These are phyloP conservation scores for Catharus minimus DNA, from an alignment of 2,113 vertebrate genomes.

Conservation along the genomic window DNA sequence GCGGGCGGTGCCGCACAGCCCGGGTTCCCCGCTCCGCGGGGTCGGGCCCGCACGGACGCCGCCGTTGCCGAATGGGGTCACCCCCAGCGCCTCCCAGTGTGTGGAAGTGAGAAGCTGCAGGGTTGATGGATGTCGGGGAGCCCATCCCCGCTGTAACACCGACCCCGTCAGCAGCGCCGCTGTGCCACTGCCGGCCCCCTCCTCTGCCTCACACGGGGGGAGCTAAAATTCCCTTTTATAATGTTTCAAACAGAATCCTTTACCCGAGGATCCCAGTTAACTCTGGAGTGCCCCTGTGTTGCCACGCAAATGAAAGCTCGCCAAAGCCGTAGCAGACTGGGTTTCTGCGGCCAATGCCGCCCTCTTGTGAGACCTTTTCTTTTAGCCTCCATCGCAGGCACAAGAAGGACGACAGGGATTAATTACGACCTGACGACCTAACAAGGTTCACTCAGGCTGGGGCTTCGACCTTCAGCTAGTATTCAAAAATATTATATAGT, in stretches of 20 bases:
- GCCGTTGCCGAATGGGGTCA: background rate
- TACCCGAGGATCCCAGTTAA: accelerated
- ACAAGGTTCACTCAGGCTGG: too few species aligned
- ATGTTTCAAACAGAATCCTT: background rate
- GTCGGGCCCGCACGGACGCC: background rate
- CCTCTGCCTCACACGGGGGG: background rate
- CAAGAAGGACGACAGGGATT: background rate
- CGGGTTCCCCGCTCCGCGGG: too few species aligned
- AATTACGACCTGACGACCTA: accelerated
- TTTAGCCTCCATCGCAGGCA: accelerated
- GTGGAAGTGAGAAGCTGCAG: background rate
- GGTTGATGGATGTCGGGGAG: background rate
- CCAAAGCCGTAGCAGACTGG: accelerated
- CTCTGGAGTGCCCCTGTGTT: background rate
- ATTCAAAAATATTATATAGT: background rate
- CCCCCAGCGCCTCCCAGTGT: background rate
- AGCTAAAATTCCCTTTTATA: background rate
- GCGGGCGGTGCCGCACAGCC: too few species aligned
- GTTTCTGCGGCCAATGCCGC: background rate
- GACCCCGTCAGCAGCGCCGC: too few species aligned
- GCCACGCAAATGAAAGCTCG: background rate
- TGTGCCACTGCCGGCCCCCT: background rate
- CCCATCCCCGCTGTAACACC: background rate
- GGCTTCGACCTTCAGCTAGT: background rate
- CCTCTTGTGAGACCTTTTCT: background rate